Percentiles rank a stretch among this genome's conserved stretches.
phyloP scores from a whole-genome alignment of 2,888 invertebrate species.

The Caradrina kadenii region DNA sequence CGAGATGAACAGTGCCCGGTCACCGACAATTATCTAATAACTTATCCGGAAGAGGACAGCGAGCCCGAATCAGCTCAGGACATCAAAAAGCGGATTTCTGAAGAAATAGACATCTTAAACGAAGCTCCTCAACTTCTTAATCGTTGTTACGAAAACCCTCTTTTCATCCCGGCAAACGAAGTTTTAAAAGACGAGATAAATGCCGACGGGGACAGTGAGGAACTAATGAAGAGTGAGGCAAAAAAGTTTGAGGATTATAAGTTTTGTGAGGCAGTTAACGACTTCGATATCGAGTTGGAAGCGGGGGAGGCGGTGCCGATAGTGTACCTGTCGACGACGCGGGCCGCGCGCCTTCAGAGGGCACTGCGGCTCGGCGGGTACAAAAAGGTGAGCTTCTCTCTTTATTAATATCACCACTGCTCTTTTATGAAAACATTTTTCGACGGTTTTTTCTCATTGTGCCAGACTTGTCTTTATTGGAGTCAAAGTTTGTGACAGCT shows the following conservation, averaged over 20 bases:
- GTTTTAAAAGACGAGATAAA: conserved; percentile 82
- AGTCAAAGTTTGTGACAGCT: conserved; percentile 71
- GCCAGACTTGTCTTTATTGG: conserved; percentile 47
- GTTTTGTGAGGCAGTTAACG: conserved; percentile 86
- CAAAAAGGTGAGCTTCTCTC: conserved; percentile 86
- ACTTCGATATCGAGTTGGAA: conserved; percentile 87
- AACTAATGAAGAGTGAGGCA: conserved; percentile 83
- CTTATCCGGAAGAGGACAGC: conserved; percentile 82
- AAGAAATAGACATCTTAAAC: conserved; percentile 65
- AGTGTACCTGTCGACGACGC: conserved; percentile 88
- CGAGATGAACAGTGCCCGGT: conserved; percentile 70
- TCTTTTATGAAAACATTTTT: conserved; percentile 62
- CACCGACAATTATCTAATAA: conserved; percentile 80
- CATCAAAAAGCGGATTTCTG: conserved; percentile 67
- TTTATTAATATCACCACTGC: conserved; percentile 63
- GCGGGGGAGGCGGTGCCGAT: conserved; percentile 83
- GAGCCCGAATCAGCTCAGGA: conserved; percentile 71
- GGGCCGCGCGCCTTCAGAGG: conserved; percentile 89
- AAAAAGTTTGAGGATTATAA: conserved; percentile 86
- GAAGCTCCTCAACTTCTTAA: conserved; percentile 74
- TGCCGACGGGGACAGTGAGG: conserved; percentile 76
- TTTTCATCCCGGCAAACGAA: conserved; percentile 80
- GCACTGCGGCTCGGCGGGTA: conserved; percentile 90
- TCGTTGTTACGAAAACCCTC: conserved; percentile 82
- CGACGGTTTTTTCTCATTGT: conserved; percentile 59